phyloP scores from a whole-genome alignment of 2,797 vertebrate species.

The Balearica regulorum region DNA sequence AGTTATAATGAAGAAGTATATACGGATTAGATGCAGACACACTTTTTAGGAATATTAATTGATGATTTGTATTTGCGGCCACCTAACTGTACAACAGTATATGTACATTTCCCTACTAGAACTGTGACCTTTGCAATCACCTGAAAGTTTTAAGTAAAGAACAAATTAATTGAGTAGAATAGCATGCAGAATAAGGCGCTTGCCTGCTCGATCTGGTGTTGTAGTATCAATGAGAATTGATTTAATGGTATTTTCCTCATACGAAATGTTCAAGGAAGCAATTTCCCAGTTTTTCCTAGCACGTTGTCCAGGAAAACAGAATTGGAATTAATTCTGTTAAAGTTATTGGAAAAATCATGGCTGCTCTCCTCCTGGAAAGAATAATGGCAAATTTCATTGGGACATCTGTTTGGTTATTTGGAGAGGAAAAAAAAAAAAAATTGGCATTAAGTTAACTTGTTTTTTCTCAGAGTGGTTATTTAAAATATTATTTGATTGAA shows the following conservation, averaged over 20 bases:
- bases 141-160: not conserved
- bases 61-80: not conserved
- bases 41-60: not conserved
- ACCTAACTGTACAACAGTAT: not conserved
- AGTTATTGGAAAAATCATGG: conserved; percentile 41
- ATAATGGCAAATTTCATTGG: conserved; percentile 35
- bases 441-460: not conserved
- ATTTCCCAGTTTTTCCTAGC: conserved; percentile 40
- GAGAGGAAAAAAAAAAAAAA: not conserved
- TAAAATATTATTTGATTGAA: not conserved
- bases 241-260: conserved; percentile 25
- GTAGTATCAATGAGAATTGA: not conserved
- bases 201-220: not conserved
- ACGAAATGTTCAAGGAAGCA: not conserved
- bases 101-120: not conserved
- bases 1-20: not conserved
- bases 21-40: not conserved
- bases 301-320: conserved; percentile 32
- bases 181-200: not conserved
- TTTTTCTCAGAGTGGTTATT: not conserved
- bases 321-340: conserved; percentile 8
- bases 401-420: not conserved
- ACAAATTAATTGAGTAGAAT: not conserved
- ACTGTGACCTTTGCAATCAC: not conserved
- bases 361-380: conserved; percentile 40